Evolutionary conservation across 2,113 vertebrate species (phyloP).

Genomic region (Capreolus pygargus): DNA sequence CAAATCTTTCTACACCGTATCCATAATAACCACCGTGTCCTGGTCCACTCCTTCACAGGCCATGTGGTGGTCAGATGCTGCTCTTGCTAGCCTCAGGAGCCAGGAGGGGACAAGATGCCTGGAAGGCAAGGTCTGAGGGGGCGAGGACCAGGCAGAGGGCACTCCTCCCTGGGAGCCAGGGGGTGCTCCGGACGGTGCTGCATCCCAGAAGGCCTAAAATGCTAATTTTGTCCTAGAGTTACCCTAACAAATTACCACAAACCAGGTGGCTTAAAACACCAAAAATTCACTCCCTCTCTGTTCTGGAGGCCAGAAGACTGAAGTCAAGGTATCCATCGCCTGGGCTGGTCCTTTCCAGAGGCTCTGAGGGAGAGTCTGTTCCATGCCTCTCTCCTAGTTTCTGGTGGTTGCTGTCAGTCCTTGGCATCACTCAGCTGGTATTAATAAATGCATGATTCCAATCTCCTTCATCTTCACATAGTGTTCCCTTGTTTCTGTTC

Average conservation of each 20-base stretch:
- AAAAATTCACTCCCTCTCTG: background rate
- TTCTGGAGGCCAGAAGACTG: background rate
- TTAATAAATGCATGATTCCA: background rate
- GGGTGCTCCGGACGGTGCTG: background rate
- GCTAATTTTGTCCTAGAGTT: background rate
- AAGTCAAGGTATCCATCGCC: background rate
- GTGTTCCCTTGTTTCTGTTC: background rate
- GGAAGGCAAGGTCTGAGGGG: background rate
- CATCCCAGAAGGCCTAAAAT: background rate
- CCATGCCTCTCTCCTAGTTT: background rate
- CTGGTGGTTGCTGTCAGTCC: background rate
- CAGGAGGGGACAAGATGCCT: background rate
- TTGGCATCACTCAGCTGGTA: background rate
- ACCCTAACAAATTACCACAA: background rate
- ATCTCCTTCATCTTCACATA: background rate
- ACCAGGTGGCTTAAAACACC: background rate
- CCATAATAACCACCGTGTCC: background rate
- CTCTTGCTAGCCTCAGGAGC: background rate
- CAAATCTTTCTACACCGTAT: background rate
- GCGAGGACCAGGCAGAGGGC: background rate
- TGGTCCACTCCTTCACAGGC: too few relatives aligned
- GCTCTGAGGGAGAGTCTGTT: background rate
- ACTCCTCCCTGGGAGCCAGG: background rate
- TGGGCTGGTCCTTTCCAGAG: background rate
- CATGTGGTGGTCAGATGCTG: fast-evolving